phyloP scores from a whole-genome alignment of 2,113 vertebrate species.

The Gila orcuttii region DNA sequence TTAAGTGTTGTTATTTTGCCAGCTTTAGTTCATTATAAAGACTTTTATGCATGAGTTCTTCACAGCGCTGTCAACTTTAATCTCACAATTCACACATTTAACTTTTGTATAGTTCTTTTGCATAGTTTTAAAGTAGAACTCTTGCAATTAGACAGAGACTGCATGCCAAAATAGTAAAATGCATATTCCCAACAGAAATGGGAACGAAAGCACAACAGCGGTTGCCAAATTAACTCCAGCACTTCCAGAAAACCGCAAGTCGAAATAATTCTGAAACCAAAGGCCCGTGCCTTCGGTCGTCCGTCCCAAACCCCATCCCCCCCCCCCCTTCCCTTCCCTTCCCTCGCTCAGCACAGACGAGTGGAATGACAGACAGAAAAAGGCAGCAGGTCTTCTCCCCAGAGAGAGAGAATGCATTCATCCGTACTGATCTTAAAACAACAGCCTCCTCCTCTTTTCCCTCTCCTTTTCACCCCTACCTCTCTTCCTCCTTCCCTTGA shows the following conservation, averaged over 20 bases:
- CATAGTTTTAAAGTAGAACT: not conserved
- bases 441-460: slow-evolving; percentile 64
- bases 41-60: slow-evolving; percentile 26
- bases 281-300: slow-evolving; percentile 50
- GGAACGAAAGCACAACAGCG: not conserved
- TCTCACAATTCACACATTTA: slow-evolving; percentile 5
- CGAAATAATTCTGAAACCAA: slow-evolving; percentile 5
- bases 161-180: not conserved
- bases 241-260: not conserved
- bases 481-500: slow-evolving; percentile 43
- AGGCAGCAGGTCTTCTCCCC: slow-evolving; percentile 70
- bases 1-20: slow-evolving; percentile 16
- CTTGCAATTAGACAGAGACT: not conserved
- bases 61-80: slow-evolving; percentile 2
- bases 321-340: too few relatives aligned
- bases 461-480: slow-evolving; percentile 38
- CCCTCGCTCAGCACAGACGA: slow-evolving; percentile 62
- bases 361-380: slow-evolving; percentile 74
- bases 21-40: slow-evolving; percentile 27
- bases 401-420: slow-evolving; percentile 72
- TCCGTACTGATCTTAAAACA: slow-evolving; percentile 83
- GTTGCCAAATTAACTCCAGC: not conserved
- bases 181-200: not conserved
- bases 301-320: slow-evolving; percentile 29
- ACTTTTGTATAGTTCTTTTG: not conserved